A percentile compares a stretch with the other conserved stretches of the same genome.
These are phyloP conservation scores for Ditylenchus weischeri DNA, from an alignment of 2,888 invertebrate genomes.

Conservation along the genomic window DNA sequence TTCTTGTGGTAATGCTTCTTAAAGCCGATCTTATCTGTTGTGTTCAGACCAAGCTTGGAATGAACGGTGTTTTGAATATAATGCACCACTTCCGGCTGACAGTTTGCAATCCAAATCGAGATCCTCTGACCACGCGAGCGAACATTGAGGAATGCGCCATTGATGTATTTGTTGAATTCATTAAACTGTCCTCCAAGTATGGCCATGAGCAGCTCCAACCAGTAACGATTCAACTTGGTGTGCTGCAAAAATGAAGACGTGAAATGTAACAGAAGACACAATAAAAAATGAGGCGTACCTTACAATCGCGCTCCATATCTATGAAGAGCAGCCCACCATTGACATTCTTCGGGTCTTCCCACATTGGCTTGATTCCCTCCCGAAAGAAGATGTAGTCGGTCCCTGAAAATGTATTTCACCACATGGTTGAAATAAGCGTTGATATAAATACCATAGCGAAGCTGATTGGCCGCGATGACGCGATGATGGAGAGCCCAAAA, in stretches of 20 bases:
- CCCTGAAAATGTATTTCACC: neutral
- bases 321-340: constrained; percentile 88
- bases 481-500: constrained; percentile 4
- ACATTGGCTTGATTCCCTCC: constrained; percentile 83
- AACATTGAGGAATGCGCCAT: neutral
- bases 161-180: constrained; percentile 30
- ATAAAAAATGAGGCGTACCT: too few relatives aligned
- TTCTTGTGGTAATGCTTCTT: neutral
- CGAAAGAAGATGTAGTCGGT: constrained; percentile 70
- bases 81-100: neutral
- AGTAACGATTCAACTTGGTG: constrained; percentile 53
- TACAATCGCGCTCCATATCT: constrained; percentile 58
- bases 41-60: neutral
- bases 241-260: neutral
- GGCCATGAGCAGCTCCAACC: constrained; percentile 61
- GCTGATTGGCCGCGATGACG: neutral
- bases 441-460: neutral
- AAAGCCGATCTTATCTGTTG: neutral
- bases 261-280: too few relatives aligned
- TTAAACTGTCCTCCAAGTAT: constrained; percentile 94
- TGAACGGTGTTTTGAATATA: neutral
- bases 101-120: neutral
- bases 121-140: neutral
- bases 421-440: neutral
- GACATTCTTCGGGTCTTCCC: constrained; percentile 89